Evolutionary conservation across 2,113 vertebrate genomes (phyloP).

Genomic region (Columba livia): DNA sequence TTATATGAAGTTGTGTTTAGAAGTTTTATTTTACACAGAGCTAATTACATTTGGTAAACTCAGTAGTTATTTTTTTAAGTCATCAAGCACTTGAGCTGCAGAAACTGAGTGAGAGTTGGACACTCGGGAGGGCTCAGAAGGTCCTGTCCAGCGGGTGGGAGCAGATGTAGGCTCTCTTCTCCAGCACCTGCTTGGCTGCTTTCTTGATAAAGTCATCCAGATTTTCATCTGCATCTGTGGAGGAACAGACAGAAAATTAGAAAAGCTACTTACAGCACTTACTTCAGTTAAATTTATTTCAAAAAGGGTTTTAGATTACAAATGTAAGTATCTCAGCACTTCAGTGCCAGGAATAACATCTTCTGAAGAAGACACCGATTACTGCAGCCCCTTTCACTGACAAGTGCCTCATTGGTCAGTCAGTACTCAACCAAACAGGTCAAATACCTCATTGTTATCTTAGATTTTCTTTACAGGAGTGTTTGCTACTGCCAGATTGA

Average conservation of each 20-base stretch:
- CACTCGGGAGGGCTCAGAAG: conserved; percentile 64
- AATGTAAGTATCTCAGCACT: neutral
- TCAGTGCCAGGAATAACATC: neutral
- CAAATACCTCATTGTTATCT: neutral
- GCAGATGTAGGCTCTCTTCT: conserved; percentile 86
- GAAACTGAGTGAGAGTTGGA: neutral
- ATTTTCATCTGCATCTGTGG: conserved; percentile 87
- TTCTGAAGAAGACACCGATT: neutral
- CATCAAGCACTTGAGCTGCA: neutral
- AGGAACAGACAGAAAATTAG: neutral
- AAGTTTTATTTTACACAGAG: neutral
- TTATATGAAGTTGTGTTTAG: neutral
- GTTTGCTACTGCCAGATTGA: neutral
- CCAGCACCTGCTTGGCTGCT: conserved; percentile 86
- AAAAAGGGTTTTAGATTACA: neutral
- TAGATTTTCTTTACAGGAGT: neutral
- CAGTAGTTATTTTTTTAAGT: neutral
- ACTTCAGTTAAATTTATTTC: neutral
- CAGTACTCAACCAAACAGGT: neutral
- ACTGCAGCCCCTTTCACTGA: neutral
- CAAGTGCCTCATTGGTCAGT: neutral
- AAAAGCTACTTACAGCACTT: neutral
- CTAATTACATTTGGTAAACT: neutral
- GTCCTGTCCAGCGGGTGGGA: conserved; percentile 91
- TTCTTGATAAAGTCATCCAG: conserved; percentile 89